phyloP scores from a whole-genome alignment of 2,888 invertebrate genomes.

The Embidobia sp. region DNA sequence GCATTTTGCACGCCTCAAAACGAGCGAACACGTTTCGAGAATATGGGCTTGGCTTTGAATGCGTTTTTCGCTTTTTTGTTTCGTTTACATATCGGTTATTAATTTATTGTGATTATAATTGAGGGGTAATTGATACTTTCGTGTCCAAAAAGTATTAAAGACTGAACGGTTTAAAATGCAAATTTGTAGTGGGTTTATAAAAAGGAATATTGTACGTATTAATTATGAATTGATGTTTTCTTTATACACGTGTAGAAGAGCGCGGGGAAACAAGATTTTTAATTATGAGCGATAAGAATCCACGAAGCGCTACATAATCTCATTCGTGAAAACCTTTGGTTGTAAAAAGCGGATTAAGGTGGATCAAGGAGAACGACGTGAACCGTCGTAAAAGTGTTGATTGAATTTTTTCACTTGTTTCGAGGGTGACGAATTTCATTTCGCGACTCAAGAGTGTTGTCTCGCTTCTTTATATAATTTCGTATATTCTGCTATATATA shows the following conservation, averaged over 20 bases:
- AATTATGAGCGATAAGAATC: slow-evolving; percentile 33
- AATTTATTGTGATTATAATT: slow-evolving; percentile 30
- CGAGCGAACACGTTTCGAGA: slow-evolving; percentile 1
- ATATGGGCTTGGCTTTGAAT: no score
- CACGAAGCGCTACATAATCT: slow-evolving; percentile 32
- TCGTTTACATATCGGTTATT: slow-evolving; percentile 11
- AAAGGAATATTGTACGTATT: slow-evolving; percentile 7
- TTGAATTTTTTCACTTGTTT: slow-evolving; percentile 39
- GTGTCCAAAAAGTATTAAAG: slow-evolving; percentile 4
- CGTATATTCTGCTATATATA: no score
- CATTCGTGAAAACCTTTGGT: slow-evolving; percentile 34
- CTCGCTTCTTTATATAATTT: no score
- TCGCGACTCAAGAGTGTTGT: neutral
- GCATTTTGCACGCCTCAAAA: neutral
- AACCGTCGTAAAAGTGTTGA: slow-evolving; percentile 29
- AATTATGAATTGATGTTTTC: slow-evolving; percentile 31
- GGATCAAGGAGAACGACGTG: slow-evolving; percentile 33
- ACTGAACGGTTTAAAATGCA: slow-evolving; percentile 14
- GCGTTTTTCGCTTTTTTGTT: no score
- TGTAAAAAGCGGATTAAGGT: slow-evolving; percentile 49
- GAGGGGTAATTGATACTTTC: slow-evolving; percentile 16
- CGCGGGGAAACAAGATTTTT: slow-evolving; percentile 24
- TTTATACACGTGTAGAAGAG: neutral
- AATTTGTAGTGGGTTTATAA: slow-evolving; percentile 12
- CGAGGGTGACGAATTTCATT: slow-evolving; percentile 41